Percentiles rank a stretch among this genome's conserved stretches.
Conservation (phyloP, 2,888 invertebrate genomes). For the Rhagophthalmus giganteus region DNA sequence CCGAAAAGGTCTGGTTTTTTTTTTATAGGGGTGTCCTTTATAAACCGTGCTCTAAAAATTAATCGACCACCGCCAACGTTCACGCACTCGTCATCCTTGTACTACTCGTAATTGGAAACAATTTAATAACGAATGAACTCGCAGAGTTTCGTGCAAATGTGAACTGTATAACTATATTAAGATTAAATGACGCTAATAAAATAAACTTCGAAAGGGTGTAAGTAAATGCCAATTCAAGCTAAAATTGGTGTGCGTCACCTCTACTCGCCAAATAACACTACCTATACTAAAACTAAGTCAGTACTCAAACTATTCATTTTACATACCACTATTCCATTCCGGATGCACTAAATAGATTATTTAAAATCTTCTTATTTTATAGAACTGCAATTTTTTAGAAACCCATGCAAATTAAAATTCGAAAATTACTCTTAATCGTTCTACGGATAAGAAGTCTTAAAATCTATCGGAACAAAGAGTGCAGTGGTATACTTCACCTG, state of each 20-base stretch:
- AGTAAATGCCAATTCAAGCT: neutral
- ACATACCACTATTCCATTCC: slow-evolving; percentile 40
- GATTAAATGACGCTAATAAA: neutral
- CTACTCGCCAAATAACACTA: neutral
- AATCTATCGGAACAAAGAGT: slow-evolving; percentile 24
- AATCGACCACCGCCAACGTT: no score
- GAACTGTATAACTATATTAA: neutral
- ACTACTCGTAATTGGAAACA: neutral
- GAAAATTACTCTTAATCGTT: neutral
- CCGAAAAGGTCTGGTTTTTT: no score
- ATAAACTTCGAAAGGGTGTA: neutral
- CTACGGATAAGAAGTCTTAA: slow-evolving; percentile 14
- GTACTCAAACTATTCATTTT: slow-evolving; percentile 32
- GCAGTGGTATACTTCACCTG: slow-evolving; percentile 30
- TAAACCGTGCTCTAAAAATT: no score
- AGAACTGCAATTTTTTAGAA: slow-evolving; percentile 3
- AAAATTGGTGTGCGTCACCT: neutral
- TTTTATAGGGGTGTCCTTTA: no score
- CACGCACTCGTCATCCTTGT: no score
- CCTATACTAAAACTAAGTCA: slow-evolving; percentile 36
- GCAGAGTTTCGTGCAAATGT: neutral
- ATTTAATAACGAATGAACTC: neutral
- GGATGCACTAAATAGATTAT: slow-evolving; percentile 35
- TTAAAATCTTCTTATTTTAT: slow-evolving; percentile 17
- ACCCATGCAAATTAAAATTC: neutral